These are phyloP conservation scores for Sapajus apella DNA, from an alignment of 2,113 vertebrate species.

Conservation along the genomic window DNA sequence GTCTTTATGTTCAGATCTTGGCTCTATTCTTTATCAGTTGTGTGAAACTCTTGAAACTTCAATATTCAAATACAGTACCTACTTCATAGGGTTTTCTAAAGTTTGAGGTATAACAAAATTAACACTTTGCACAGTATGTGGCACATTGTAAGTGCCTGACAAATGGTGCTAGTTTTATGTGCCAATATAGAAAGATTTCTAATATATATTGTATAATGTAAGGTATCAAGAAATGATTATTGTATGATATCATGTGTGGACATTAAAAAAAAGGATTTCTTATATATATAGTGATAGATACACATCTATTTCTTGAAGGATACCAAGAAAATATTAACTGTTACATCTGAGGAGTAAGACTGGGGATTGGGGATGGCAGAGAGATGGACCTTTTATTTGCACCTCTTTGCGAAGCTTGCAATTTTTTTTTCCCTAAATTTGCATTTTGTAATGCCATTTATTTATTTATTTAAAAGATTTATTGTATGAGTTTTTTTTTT, in stretches of 20 bases:
- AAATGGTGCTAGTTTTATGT: constrained; percentile 1
- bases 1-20: neutral
- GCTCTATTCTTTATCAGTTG: neutral
- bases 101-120: neutral
- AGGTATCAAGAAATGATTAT: constrained; percentile 10
- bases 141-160: neutral
- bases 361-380: neutral
- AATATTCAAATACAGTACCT: neutral
- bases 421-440: neutral
- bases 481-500: neutral
- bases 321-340: neutral
- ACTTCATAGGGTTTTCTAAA: neutral
- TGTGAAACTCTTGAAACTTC: neutral
- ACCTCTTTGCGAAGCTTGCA: neutral
- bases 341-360: neutral
- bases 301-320: neutral
- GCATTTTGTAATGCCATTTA: neutral
- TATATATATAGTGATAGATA: neutral
- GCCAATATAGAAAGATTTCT: neutral
- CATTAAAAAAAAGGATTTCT: constrained; percentile 14
- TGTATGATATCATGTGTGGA: neutral
- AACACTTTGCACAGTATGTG: neutral
- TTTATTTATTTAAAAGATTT: constrained; percentile 7
- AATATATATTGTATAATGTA: neutral
- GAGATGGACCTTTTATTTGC: neutral